These are phyloP conservation scores for Formicarius rufipectus DNA, from an alignment of 2,113 vertebrate species.

Conservation along the genomic window DNA sequence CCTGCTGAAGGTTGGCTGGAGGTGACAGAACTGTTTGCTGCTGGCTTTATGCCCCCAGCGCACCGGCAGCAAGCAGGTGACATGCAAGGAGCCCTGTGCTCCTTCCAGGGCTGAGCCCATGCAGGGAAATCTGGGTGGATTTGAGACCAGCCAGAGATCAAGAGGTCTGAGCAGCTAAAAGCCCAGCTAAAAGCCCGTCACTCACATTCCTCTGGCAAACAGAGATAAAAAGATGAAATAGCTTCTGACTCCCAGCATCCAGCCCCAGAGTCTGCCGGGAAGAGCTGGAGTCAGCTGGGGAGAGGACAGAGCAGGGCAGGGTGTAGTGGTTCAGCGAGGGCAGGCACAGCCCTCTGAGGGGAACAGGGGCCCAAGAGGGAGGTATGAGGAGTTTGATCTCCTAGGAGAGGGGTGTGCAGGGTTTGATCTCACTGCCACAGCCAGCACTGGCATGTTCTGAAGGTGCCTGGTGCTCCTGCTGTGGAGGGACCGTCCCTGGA, in stretches of 20 bases:
- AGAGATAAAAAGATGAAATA: not conserved
- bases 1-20: not conserved
- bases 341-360: not conserved
- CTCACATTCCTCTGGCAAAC: not conserved
- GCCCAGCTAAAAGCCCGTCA: not conserved
- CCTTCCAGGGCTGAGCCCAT: fast-evolving
- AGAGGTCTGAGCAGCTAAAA: slow-evolving; percentile 2
- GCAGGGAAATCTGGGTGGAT: not conserved
- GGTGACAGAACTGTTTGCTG: not conserved
- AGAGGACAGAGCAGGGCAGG: not conserved
- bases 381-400: not conserved
- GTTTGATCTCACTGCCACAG: not conserved
- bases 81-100: not conserved
- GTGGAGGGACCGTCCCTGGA: not conserved
- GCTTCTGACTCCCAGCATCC: not conserved
- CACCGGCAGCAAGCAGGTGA: not conserved
- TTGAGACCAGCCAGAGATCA: not conserved
- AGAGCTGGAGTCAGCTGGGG: not conserved
- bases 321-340: not conserved
- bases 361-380: not conserved
- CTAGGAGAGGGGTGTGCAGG: not conserved
- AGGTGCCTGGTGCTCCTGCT: not conserved
- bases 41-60: not conserved
- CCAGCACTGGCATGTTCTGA: not conserved
- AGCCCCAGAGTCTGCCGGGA: not conserved